A percentile compares a stretch with the other conserved stretches of the same genome.
Evolutionary conservation across 2,888 invertebrate species (phyloP).

Genomic region (Macrosoma leucophasiata): DNA sequence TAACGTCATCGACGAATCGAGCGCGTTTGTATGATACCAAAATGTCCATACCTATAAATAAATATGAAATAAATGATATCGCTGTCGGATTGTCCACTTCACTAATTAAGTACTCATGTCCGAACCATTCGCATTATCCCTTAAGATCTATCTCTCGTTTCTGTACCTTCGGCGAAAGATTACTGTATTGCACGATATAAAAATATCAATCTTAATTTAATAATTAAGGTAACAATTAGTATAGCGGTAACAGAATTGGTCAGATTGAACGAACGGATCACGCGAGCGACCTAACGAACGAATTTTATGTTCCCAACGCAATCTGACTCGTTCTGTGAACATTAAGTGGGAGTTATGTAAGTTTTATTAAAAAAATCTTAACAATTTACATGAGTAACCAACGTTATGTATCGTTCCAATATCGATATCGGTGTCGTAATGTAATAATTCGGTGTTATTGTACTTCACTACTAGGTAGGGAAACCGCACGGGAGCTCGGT

Average conservation of each 20-base stretch:
- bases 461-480: slow-evolving; percentile 35
- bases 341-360: slow-evolving; percentile 40
- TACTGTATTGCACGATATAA: slow-evolving; percentile 48
- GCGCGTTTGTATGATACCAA: too few relatives aligned
- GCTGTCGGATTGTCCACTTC: slow-evolving; percentile 57
- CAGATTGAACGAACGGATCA: slow-evolving; percentile 34
- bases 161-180: too few relatives aligned
- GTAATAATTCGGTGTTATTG: slow-evolving; percentile 35
- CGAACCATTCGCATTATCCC: slow-evolving; percentile 36
- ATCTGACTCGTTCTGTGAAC: slow-evolving; percentile 47
- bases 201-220: slow-evolving; percentile 56
- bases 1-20: too few relatives aligned
- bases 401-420: slow-evolving; percentile 36
- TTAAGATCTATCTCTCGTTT: slow-evolving; percentile 18
- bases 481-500: slow-evolving; percentile 22
- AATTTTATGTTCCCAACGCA: too few relatives aligned
- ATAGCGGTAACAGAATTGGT: slow-evolving; percentile 48
- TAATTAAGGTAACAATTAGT: slow-evolving; percentile 49
- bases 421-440: slow-evolving; percentile 43
- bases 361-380: slow-evolving; percentile 42
- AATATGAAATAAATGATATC: slow-evolving; percentile 38
- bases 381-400: slow-evolving; percentile 37
- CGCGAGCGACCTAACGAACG: slow-evolving; percentile 10
- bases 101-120: slow-evolving; percentile 43
- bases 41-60: slow-evolving; percentile 54